Evolutionary conservation across 2,888 invertebrate genomes (phyloP), one percentile per base, ranked within the genome.

Genomic region (Drosophila putrida): DNA sequence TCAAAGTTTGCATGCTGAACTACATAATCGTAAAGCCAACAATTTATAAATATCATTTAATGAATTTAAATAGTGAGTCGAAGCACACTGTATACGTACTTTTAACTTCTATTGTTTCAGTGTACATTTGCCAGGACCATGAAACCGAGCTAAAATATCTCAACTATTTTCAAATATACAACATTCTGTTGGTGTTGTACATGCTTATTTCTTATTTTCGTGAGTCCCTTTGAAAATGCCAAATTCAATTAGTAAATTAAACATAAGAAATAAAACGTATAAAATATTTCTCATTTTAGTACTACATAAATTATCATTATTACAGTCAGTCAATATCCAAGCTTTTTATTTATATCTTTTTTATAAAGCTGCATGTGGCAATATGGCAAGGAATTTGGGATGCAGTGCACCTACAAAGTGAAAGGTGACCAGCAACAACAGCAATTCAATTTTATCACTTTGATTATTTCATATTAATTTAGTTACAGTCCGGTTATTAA

Each of bases 381-480:
- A 33, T 33, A 0, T 33, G 33, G 33, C 41, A 11, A 44, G 27
- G 9, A 28, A 28, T 44, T 28, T 4, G 11, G 44, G 44, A 28
- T 28, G 10, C 27, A 27, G 41, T 25, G 41, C 11, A 43, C 4
- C 10, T 25, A 13, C 13, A 33, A 59, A 70, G 76, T 49, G 76
- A 53, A 60, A 74, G 74, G 65, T 60, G 36, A 10, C 9, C 15
- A 8, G 28, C 50, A 55, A 44, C 57, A 54, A 44, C 57, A 54
- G 49, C 58, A 54, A 44, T 47, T 72, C 58, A 50, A 58, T 58
- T 39, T 39, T n/a, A 39, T 47, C 38, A 64, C 54, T 51, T 64
- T 58, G 53, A 71, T 61, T 66, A 66, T 72, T 62, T 73, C 47
- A 36, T 57, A 73, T 73, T 78, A 62, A 77, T 73, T 62, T 58